phyloP scores from a whole-genome alignment of 2,888 invertebrate genomes.

The Operophtera brumata region DNA sequence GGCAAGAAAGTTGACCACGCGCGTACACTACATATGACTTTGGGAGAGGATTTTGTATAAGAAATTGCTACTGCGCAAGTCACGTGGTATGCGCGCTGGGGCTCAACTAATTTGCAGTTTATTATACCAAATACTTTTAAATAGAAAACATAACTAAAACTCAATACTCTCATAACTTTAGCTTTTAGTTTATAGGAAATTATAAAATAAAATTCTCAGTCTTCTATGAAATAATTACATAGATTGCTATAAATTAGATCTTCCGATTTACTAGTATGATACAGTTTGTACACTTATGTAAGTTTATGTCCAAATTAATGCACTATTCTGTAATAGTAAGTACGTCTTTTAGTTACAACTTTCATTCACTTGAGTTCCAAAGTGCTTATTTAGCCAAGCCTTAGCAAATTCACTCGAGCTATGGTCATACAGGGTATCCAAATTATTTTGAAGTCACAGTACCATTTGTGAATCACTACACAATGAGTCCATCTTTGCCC shows the following conservation, averaged over 20 bases:
- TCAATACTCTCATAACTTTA: conserved; percentile 43
- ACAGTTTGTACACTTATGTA: conserved; percentile 63
- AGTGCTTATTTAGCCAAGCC: neutral
- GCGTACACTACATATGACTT: no score
- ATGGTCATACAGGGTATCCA: neutral
- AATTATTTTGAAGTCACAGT: no score
- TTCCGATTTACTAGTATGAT: conserved; percentile 61
- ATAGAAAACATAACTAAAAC: conserved; percentile 42
- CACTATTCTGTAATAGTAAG: conserved; percentile 6
- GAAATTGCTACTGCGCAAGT: no score
- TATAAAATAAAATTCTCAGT: conserved; percentile 71
- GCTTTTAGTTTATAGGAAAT: conserved; percentile 50
- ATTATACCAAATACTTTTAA: conserved; percentile 34
- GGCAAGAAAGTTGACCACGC: no score
- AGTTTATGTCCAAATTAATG: conserved; percentile 20
- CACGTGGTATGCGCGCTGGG: no score
- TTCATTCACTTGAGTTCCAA: conserved; percentile 8
- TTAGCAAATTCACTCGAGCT: neutral
- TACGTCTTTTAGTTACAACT: neutral
- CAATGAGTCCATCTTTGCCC: no score
- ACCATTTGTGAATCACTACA: no score
- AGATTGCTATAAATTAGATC: conserved; percentile 65
- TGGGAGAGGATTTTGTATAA: no score
- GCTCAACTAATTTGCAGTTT: no score
- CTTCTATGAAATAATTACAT: conserved; percentile 71